These are phyloP conservation scores for Paramacrobiotus metropolitanus DNA, from an alignment of 1,140 invertebrate species.

Conservation along the genomic window DNA sequence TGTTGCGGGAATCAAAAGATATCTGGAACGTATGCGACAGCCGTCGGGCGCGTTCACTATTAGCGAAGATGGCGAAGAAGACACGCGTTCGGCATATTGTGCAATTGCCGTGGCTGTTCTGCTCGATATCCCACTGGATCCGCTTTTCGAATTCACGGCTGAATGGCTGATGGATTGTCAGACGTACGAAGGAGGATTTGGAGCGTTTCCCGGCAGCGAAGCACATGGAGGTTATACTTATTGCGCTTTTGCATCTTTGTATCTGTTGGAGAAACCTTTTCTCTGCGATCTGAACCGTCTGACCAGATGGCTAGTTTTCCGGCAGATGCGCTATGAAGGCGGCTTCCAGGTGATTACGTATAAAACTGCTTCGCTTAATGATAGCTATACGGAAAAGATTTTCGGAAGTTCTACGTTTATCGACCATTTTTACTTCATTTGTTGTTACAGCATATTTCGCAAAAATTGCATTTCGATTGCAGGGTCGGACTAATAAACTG, in stretches of 20 bases:
- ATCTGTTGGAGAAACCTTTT: conserved; percentile 50
- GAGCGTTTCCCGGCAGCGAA: conserved; percentile 73
- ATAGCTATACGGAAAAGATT: too few species aligned
- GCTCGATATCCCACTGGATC: conserved; percentile 49
- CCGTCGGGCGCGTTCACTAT: conserved; percentile 72
- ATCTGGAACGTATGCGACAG: conserved; percentile 46
- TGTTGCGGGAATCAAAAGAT: conserved; percentile 44
- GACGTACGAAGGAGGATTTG: conserved; percentile 95
- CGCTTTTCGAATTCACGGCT: conserved; percentile 57
- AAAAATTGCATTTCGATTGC: conserved; percentile 9
- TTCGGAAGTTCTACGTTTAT: too few species aligned
- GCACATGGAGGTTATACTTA: conserved; percentile 96
- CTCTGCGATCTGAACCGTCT: conserved; percentile 38
- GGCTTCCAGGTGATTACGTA: conserved; percentile 30
- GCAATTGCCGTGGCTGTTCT: conserved; percentile 64
- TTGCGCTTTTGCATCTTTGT: conserved; percentile 70
- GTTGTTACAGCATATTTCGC: too few species aligned
- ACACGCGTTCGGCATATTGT: conserved; percentile 83
- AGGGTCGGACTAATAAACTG: conserved; percentile 73
- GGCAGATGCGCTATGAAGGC: conserved; percentile 26
- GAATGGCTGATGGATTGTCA: conserved; percentile 66
- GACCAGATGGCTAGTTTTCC: conserved; percentile 21
- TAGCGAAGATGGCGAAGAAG: conserved; percentile 77
- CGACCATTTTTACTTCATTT: too few species aligned
- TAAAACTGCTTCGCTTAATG: too few species aligned